phyloP scores from a whole-genome alignment of 2,797 vertebrate genomes.

The Chanos chanos region DNA sequence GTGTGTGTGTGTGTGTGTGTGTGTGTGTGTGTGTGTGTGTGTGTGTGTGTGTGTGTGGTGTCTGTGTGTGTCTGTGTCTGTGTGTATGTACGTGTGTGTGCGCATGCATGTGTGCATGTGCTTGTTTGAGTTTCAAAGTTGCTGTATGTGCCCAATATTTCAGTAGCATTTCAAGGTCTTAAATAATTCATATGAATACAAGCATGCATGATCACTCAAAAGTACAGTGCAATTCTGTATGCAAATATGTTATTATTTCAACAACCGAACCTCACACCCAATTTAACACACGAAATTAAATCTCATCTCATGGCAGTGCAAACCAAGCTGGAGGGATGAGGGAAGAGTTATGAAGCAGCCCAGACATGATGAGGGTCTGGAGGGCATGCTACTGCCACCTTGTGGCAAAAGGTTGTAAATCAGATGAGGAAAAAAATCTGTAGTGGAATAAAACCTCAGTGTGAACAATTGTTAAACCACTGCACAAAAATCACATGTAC shows the following conservation, averaged over 20 bases:
- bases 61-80: conserved; percentile 11
- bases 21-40: conserved; percentile 16
- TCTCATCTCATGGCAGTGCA: too few relatives aligned
- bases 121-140: conserved; percentile 29
- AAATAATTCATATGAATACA: conserved; percentile 25
- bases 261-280: conserved; percentile 32
- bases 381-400: too few relatives aligned
- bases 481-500: too few relatives aligned
- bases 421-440: too few relatives aligned
- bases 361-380: too few relatives aligned
- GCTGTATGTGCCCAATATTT: conserved; percentile 28
- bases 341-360: too few relatives aligned
- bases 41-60: background rate
- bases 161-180: conserved; percentile 45
- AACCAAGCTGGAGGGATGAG: too few relatives aligned
- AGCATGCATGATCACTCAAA: conserved; percentile 32
- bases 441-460: too few relatives aligned
- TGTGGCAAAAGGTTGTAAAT: too few relatives aligned
- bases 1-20: background rate
- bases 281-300: too few relatives aligned
- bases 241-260: conserved; percentile 31
- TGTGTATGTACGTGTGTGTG: conserved; percentile 9
- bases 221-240: conserved; percentile 24
- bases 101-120: conserved; percentile 20
- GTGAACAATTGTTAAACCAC: too few relatives aligned